Percentiles rank a stretch among this genome's conserved stretches.
Evolutionary conservation across 1,140 invertebrate genomes (phyloP).

Genomic region (Eciton burchellii): DNA sequence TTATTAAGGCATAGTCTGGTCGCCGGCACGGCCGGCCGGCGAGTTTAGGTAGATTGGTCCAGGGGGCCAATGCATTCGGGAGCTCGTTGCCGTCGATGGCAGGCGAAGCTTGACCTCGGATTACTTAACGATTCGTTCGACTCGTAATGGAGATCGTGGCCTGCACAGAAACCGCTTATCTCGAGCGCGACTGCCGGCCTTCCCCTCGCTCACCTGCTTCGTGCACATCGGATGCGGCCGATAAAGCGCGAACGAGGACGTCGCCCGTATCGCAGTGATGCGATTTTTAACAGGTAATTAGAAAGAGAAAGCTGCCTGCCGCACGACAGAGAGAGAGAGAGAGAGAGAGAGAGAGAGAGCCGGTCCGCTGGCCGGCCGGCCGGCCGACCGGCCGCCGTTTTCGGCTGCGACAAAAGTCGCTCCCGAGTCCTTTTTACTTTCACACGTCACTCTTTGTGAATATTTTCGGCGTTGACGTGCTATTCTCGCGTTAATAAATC

Average conservation of each 20-base stretch:
- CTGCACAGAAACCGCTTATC: slow-evolving; percentile 7
- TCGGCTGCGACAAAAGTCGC: background rate
- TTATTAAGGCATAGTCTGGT: slow-evolving; percentile 68
- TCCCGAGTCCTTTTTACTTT: background rate
- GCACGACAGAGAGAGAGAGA: too few relatives aligned
- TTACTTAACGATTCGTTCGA: slow-evolving; percentile 61
- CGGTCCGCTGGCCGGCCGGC: background rate
- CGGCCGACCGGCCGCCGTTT: background rate
- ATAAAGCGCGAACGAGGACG: background rate
- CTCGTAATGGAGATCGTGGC: slow-evolving; percentile 28
- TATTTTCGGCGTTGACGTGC: slow-evolving; percentile 11
- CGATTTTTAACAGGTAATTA: too few relatives aligned
- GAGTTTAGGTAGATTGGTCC: slow-evolving; percentile 60
- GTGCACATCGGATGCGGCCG: background rate
- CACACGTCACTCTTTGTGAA: background rate
- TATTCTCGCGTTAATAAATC: slow-evolving; percentile 39
- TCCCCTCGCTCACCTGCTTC: slow-evolving; percentile 11
- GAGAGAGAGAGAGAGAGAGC: background rate
- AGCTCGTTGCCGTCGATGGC: slow-evolving; percentile 58
- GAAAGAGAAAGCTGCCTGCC: too few relatives aligned
- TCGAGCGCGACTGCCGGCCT: background rate
- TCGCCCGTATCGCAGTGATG: too few relatives aligned
- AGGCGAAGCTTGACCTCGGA: slow-evolving; percentile 56
- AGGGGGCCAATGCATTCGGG: slow-evolving; percentile 56
- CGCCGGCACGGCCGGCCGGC: slow-evolving; percentile 43